Evolutionary conservation across 2,797 vertebrate genomes (phyloP).

Genomic region (Mareca strepera): DNA sequence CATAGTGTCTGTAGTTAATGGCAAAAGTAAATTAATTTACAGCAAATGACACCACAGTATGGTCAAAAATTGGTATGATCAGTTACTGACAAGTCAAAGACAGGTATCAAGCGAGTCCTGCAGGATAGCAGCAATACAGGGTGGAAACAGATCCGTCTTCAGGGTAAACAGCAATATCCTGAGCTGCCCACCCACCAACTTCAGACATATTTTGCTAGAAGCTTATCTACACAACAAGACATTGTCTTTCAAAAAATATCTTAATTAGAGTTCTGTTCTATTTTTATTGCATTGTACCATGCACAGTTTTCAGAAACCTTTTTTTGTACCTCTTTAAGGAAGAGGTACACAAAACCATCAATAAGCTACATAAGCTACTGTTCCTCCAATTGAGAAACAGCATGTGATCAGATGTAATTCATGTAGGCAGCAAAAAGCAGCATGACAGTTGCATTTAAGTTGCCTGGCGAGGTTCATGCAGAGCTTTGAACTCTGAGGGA

Average conservation of each 20-base stretch:
- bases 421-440: background rate
- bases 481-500: background rate
- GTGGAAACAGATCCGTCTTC: background rate
- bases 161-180: background rate
- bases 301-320: background rate
- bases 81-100: slow-evolving; percentile 14
- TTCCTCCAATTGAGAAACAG: background rate
- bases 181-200: background rate
- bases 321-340: background rate
- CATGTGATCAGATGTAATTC: rapidly evolving
- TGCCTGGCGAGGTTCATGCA: background rate
- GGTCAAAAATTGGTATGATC: background rate
- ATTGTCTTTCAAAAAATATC: background rate
- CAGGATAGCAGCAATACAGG: background rate
- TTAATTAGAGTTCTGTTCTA: background rate
- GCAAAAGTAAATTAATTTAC: slow-evolving; percentile 64
- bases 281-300: background rate
- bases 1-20: slow-evolving; percentile 50
- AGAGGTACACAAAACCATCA: background rate
- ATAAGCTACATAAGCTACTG: background rate
- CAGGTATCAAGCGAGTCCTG: background rate
- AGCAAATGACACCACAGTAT: slow-evolving; percentile 9
- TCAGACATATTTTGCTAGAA: background rate
- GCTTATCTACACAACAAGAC: background rate
- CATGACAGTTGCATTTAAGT: background rate